Evolutionary conservation across 2,888 invertebrate genomes (phyloP), one percentile per base, ranked within the genome.

Genomic region (Zaprionus bogoriensis): DNA sequence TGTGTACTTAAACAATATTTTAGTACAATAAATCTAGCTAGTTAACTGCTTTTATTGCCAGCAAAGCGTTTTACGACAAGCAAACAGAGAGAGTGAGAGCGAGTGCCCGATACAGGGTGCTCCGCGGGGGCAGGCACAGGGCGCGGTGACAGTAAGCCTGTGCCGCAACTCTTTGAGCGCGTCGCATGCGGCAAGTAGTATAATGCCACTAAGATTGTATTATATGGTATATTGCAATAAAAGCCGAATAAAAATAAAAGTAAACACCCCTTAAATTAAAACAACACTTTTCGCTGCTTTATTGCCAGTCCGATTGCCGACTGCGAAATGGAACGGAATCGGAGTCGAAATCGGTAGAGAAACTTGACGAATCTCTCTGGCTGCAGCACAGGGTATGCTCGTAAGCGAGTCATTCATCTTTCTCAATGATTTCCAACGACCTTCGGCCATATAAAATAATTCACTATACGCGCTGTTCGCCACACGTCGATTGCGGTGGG

Each of bases 1-100:
- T 67, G 67, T 76, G 82, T 80, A 80, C 77, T 80, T 83, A 83
- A 80, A 73, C 81, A 80, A 81, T 81, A 81, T 83, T 85, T 83
- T 73, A 85, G 79, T 83, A 85, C 79, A 83, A 85, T 83, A 83
- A 83, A 83, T 85, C 85, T 71, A 82, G 85, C 85, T 83, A 85
- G 82, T 83, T 83, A 82, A 83, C 82, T 85, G 79, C 77, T 84
- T 83, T 83, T 83, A 83, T 85, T 85, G 82, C 82, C 77, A 77
- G 70, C 79, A 83, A 83, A 85, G 82, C 85, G 85, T 85, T 83
- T 83, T 85, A 83, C 82, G 82, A 83, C 82, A 84, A 62, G 61
- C 71, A 75, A 74, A 66, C 64, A 61, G 45, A 61, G n/a, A n/a
- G n/a, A n/a, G n/a, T n/a, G n/a, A n/a, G n/a, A n/a, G n/a, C n/a